A percentile compares a stretch with the other conserved stretches of the same genome.
phyloP scores from a whole-genome alignment of 1,140 invertebrate species.

The Aporrectodea caliginosa region DNA sequence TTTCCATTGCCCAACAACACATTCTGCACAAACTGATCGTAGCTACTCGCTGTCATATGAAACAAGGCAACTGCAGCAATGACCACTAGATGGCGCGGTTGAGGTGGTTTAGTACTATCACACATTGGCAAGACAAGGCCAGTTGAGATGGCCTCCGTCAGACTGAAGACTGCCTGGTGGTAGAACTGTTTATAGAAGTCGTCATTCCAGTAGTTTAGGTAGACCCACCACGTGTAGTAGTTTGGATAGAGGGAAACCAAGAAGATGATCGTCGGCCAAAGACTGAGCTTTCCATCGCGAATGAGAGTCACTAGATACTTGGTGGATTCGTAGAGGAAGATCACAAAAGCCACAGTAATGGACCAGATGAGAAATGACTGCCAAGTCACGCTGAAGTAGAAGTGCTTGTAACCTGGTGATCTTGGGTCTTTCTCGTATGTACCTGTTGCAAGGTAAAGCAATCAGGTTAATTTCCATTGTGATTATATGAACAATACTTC shows the following conservation, averaged over 20 bases:
- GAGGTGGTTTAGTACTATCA: slow-evolving; percentile 41
- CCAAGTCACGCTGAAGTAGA: slow-evolving; percentile 75
- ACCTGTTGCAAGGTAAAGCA: no score
- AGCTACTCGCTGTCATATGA: not conserved
- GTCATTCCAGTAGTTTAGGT: slow-evolving; percentile 79
- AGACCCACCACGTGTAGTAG: slow-evolving; percentile 79
- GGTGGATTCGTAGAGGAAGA: slow-evolving; percentile 68
- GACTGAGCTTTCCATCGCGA: slow-evolving; percentile 60
- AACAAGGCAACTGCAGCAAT: not conserved
- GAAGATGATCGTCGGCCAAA: slow-evolving; percentile 68
- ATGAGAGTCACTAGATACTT: slow-evolving; percentile 64
- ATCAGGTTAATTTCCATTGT: no score
- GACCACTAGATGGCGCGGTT: not conserved
- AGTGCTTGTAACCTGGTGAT: slow-evolving; percentile 65
- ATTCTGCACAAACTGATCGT: not conserved
- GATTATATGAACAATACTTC: no score
- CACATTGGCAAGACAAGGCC: slow-evolving; percentile 56
- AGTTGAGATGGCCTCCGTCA: slow-evolving; percentile 70
- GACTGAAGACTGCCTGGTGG: slow-evolving; percentile 66
- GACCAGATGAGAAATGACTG: slow-evolving; percentile 75
- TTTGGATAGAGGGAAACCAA: slow-evolving; percentile 70
- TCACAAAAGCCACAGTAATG: slow-evolving; percentile 64
- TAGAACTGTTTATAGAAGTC: slow-evolving; percentile 64
- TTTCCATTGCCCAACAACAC: not conserved
- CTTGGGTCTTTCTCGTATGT: no score